Conservation (phyloP, 2,113 vertebrate species). For the Cervus canadensis region DNA sequence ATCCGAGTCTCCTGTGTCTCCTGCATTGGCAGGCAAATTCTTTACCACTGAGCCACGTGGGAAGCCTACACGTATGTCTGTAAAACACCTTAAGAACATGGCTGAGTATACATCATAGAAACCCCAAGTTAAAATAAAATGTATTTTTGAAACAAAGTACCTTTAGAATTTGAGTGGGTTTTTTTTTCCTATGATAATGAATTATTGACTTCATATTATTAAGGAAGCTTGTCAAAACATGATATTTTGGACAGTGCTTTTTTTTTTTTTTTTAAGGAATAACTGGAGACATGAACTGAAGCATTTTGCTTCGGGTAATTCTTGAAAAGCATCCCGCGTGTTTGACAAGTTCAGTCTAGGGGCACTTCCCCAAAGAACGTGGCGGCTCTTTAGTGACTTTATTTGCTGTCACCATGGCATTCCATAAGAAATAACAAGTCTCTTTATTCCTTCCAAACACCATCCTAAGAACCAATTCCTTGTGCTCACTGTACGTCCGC, state of each 20-base stretch:
- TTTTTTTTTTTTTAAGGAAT: not conserved
- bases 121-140: not conserved
- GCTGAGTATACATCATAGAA: not conserved
- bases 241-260: not conserved
- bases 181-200: not conserved
- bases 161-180: not conserved
- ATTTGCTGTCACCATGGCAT: conserved; percentile 51
- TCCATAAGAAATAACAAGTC: conserved; percentile 47
- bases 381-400: not conserved
- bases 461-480: not conserved
- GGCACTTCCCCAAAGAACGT: conserved; percentile 41
- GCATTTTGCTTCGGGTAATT: not conserved
- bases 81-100: not conserved
- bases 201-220: not conserved
- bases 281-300: not conserved
- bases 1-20: not conserved
- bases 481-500: not conserved
- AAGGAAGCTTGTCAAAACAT: not conserved
- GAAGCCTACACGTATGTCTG: not conserved
- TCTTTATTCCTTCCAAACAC: conserved; percentile 37
- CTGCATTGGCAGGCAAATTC: not conserved
- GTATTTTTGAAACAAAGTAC: not conserved
- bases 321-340: conserved; percentile 1
- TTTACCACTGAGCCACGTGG: not conserved
- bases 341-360: not conserved